A percentile compares a stretch with the other conserved stretches of the same genome.
These are phyloP conservation scores for Oncorhynchus clarkii DNA, from an alignment of 2,113 vertebrate genomes.

Conservation along the genomic window DNA sequence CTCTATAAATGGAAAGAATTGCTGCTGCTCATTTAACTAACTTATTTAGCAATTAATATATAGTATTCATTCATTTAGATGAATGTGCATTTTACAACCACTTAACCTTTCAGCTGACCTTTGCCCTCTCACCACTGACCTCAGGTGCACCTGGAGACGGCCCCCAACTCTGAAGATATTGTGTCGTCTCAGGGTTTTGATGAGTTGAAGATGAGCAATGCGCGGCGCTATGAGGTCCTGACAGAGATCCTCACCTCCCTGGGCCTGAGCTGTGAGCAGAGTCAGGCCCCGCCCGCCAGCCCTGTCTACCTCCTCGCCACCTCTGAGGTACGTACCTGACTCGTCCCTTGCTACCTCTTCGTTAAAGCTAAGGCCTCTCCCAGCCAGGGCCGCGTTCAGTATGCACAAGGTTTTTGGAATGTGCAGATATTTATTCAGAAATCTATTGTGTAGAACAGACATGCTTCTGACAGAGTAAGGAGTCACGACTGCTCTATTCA, in stretches of 20 bases:
- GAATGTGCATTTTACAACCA: background rate
- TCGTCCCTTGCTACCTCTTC: too few species aligned
- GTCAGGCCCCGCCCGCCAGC: constrained; percentile 61
- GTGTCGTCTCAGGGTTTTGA: constrained; percentile 68
- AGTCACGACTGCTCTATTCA: too few species aligned
- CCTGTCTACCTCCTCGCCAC: constrained; percentile 78
- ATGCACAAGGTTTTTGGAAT: too few species aligned
- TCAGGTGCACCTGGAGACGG: constrained; percentile 83
- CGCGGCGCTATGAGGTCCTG: constrained; percentile 77
- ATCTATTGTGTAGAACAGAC: too few species aligned
- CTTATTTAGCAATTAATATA: too few species aligned
- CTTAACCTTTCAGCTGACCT: background rate
- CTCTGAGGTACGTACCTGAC: constrained; percentile 71
- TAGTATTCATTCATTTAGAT: background rate
- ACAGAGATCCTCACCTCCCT: constrained; percentile 79
- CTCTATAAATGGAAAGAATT: too few species aligned
- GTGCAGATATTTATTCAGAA: too few species aligned
- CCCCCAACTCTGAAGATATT: constrained; percentile 62
- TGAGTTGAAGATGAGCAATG: constrained; percentile 80
- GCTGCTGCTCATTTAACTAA: too few species aligned
- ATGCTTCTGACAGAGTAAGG: too few species aligned
- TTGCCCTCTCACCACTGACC: background rate
- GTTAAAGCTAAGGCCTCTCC: too few species aligned
- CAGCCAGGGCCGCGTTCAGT: too few species aligned
- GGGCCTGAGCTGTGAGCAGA: constrained; percentile 79